Base-by-base conservation (phyloP, 2,888 invertebrate species). In the Crematogaster levior region DNA sequence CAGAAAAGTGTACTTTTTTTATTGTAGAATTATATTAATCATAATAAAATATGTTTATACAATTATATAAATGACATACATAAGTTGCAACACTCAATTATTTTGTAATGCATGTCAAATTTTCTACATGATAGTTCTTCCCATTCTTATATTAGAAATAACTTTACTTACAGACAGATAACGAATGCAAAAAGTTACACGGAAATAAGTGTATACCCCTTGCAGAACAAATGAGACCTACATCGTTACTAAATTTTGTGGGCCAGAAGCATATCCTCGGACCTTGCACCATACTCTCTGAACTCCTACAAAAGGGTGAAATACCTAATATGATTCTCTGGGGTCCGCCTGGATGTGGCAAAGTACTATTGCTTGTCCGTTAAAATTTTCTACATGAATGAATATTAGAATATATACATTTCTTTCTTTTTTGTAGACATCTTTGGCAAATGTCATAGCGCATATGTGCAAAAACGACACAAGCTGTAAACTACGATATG, bases 331-430 rank as follows among this genome's bases (percentile, higher is more conserved):
- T 98, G 96, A 97, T 98, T 86, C 94, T 98, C 43, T 98, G 97
- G 97, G 98, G 98, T 12, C 98, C 98, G 30, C 97, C 98, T 51
- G 98, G 98, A 48, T 97, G 97, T 95, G 98, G 98, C 82, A 98
- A 98, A 95, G 97, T 97, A 94, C 43, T 56, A 37, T 70, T 56
- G 56, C 43, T 18, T 40, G 15, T 46, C 40, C 4, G 21, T 43
- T 81, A 34, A 56, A 46, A 30, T 53, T 37, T n/a, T 56, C 0
- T 53, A 6, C 43, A 30, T 3, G 15, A 1, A 37, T 37, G 15
- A 1, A 37, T 37, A 2, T 61, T 46, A 10, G 56, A 56, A 82
- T 1, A 15, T 30, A 12, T 60, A 18, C 1, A 34, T 73, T 24
- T 53, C 74, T 48, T 43, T 53, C 72, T 51, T 34, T 40, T 60